Evolutionary conservation across 2,797 vertebrate genomes (phyloP).

Genomic region (Thunnus albacares): DNA sequence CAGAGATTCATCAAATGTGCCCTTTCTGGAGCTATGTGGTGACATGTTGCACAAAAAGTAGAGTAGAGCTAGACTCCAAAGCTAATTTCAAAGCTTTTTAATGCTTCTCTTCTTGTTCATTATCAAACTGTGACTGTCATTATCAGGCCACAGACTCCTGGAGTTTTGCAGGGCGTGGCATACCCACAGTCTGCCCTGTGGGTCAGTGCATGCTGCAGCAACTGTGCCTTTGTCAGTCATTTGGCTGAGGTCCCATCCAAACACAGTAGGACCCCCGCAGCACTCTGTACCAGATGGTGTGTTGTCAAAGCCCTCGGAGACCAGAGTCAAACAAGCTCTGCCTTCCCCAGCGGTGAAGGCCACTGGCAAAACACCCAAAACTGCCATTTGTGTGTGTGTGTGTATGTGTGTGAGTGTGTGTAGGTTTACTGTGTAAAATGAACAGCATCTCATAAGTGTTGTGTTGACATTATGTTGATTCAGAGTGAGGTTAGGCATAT

Average conservation of each 20-base stretch:
- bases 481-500: constrained; percentile 66
- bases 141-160: constrained; percentile 44
- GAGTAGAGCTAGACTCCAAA: too few relatives aligned
- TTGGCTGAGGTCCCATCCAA: constrained; percentile 48
- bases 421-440: constrained; percentile 11
- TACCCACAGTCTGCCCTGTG: neutral
- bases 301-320: constrained; percentile 65
- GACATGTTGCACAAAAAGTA: neutral
- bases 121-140: constrained; percentile 58
- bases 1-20: constrained; percentile 8
- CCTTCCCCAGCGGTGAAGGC: constrained; percentile 50
- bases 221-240: constrained; percentile 50
- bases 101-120: neutral
- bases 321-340: constrained; percentile 62
- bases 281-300: constrained; percentile 66
- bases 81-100: neutral
- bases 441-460: constrained; percentile 19
- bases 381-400: constrained; percentile 1
- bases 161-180: constrained; percentile 37
- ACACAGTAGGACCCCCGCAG: constrained; percentile 32
- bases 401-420: constrained; percentile 6
- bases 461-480: constrained; percentile 59
- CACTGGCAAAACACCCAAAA: constrained; percentile 21
- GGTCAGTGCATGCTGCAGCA: constrained; percentile 37
- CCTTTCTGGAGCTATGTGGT: neutral